Conservation (phyloP, 2,888 invertebrate species). For the Lumbricus terrestris region DNA sequence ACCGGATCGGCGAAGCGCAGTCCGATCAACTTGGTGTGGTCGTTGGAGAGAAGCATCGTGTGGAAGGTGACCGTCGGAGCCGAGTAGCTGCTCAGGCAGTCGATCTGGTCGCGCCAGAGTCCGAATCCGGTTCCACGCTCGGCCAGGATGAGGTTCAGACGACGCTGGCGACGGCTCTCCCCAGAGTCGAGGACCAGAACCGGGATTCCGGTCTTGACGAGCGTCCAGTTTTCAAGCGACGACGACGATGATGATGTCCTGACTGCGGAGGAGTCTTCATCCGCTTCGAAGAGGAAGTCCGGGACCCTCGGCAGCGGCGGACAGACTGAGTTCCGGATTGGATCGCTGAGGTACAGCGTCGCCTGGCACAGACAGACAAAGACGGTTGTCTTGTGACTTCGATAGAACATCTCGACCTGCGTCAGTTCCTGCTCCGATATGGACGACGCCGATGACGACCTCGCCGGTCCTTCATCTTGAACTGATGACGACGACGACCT, state of each 20-base stretch:
- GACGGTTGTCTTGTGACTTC: conserved; percentile 76
- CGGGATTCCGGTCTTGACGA: conserved; percentile 77
- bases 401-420: conserved; percentile 59
- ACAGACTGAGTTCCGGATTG: background rate
- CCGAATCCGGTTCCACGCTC: conserved; percentile 79
- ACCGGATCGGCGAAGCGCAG: conserved; percentile 76
- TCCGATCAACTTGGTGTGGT: conserved; percentile 75
- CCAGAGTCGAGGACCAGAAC: conserved; percentile 76
- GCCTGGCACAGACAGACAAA: conserved; percentile 76
- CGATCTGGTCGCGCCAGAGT: conserved; percentile 78
- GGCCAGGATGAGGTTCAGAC: conserved; percentile 70
- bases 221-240: conserved; percentile 64
- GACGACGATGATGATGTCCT: too few species aligned
- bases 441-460: background rate
- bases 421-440: conserved; percentile 48
- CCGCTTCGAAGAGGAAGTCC: background rate
- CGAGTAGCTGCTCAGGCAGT: conserved; percentile 73
- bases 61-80: conserved; percentile 72
- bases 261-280: too few species aligned
- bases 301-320: background rate
- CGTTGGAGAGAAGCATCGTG: conserved; percentile 76
- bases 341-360: conserved; percentile 56
- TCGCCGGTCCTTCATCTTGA: background rate
- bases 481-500: background rate
- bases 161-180: conserved; percentile 65